phyloP scores from a whole-genome alignment of 2,888 invertebrate genomes.

The Diachrysia chrysitis region DNA sequence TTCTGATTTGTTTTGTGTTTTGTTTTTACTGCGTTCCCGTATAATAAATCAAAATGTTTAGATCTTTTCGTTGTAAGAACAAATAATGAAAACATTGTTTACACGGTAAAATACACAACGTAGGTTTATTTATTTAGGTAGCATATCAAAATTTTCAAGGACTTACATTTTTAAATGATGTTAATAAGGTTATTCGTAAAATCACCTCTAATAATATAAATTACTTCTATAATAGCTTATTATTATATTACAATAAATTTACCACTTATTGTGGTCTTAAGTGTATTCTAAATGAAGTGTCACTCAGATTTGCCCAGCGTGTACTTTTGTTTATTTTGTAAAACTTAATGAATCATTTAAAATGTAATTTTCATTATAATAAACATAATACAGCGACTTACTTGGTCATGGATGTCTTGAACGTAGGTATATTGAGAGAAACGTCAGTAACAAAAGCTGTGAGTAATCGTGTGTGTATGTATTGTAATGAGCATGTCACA shows the following conservation, averaged over 20 bases:
- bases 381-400: constrained; percentile 6
- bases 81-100: no score
- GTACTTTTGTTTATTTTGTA: constrained; percentile 14
- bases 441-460: background rate
- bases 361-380: constrained; percentile 15
- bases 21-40: no score
- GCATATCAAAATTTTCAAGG: no score
- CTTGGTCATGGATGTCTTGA: background rate
- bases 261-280: background rate
- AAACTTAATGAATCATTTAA: constrained; percentile 21
- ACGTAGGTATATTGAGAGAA: background rate
- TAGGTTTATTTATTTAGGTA: no score
- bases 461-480: background rate
- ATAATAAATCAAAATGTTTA: no score
- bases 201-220: background rate
- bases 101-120: no score
- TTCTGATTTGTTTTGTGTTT: background rate
- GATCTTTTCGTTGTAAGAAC: no score
- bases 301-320: constrained; percentile 9
- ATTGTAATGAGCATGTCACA: no score
- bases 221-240: background rate
- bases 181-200: background rate
- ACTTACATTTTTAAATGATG: no score
- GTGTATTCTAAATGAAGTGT: constrained; percentile 13
- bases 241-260: no score